Conservation (phyloP, 2,113 vertebrate genomes). For the Pelodiscus sinensis region DNA sequence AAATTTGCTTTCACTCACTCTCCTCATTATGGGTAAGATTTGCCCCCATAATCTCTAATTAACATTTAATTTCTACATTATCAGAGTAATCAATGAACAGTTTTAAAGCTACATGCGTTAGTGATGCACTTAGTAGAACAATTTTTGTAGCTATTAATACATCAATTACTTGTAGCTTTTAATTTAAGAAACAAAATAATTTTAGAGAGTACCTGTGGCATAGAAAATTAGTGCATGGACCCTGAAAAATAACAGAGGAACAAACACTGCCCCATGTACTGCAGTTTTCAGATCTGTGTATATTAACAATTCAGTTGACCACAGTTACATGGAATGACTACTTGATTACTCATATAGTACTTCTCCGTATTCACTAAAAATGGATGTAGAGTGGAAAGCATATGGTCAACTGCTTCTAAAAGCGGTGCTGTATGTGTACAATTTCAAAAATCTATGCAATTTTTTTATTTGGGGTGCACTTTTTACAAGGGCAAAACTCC, state of each 20-base stretch:
- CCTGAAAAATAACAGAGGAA: background rate
- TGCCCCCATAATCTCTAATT: slow-evolving; percentile 41
- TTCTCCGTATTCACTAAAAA: background rate
- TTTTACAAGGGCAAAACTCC: slow-evolving; percentile 6
- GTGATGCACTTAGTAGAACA: slow-evolving; percentile 23
- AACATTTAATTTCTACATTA: slow-evolving; percentile 39
- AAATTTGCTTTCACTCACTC: background rate
- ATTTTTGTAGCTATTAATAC: background rate
- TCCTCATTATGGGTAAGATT: slow-evolving; percentile 28
- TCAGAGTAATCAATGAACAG: slow-evolving; percentile 13
- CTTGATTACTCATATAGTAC: background rate
- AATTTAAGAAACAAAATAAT: slow-evolving; percentile 9
- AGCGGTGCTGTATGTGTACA: background rate
- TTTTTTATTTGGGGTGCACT: slow-evolving; percentile 1
- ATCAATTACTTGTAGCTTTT: background rate
- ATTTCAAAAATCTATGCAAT: background rate
- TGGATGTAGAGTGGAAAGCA: background rate
- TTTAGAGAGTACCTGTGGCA: background rate
- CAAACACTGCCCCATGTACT: background rate
- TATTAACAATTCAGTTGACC: background rate
- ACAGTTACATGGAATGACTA: background rate
- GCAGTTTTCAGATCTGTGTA: background rate
- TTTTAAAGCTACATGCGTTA: slow-evolving; percentile 58
- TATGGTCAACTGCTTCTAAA: background rate
- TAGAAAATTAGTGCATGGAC: background rate